Evolutionary conservation across 2,888 invertebrate genomes (phyloP).

Genomic region (Dicyrtoma fusca): DNA sequence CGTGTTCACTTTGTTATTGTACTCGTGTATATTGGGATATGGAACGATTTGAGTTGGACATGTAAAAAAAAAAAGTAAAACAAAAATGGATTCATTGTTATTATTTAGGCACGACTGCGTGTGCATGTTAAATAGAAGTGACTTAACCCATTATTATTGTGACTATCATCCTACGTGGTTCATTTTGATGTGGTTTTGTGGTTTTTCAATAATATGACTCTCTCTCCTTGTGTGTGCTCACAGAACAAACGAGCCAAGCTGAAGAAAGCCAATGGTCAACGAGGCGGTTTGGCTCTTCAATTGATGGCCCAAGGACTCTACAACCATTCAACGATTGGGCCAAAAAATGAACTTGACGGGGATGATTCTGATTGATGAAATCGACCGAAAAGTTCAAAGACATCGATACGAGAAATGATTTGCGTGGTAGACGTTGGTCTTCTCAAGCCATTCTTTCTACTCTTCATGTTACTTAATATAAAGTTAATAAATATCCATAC

Average conservation of each 20-base stretch:
- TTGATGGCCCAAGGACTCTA: constrained; percentile 91
- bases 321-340: constrained; percentile 80
- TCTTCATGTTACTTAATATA: background rate
- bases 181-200: constrained; percentile 40
- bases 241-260: constrained; percentile 96
- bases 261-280: constrained; percentile 85
- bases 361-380: constrained; percentile 39
- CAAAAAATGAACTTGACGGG: constrained; percentile 65
- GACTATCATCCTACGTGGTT: constrained; percentile 22
- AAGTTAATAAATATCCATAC: background rate
- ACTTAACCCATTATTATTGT: constrained; percentile 19
- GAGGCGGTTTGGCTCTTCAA: constrained; percentile 83
- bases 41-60: background rate
- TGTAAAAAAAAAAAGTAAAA: background rate
- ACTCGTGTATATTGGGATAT: background rate
- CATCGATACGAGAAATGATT: background rate
- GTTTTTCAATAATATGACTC: constrained; percentile 9
- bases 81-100: constrained; percentile 18
- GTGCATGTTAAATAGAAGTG: constrained; percentile 25
- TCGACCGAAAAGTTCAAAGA: constrained; percentile 28
- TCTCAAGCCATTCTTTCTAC: constrained; percentile 3
- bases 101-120: constrained; percentile 26
- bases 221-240: constrained; percentile 26
- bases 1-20: background rate
- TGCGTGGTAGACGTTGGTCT: background rate